Evolutionary conservation across 2,888 invertebrate genomes (phyloP).

Genomic region (Microplitis manilae): DNA sequence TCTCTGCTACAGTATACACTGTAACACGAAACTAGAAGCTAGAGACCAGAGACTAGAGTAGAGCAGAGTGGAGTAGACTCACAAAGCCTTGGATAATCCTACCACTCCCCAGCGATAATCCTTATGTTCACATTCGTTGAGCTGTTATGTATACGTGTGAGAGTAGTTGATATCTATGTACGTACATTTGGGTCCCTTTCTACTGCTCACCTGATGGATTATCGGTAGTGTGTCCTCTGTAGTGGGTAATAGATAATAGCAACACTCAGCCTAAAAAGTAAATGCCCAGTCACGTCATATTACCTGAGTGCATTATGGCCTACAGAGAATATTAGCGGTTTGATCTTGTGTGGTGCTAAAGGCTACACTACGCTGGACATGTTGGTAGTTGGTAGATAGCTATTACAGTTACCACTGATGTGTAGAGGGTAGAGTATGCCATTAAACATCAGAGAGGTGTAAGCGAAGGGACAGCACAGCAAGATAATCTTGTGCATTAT

Average conservation of each 20-base stretch:
- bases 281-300: background rate
- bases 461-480: background rate
- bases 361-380: background rate
- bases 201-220: background rate
- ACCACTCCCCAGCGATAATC: constrained; percentile 69
- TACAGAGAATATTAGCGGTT: background rate
- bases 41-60: constrained; percentile 13
- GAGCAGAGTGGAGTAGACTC: constrained; percentile 25
- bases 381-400: background rate
- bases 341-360: background rate
- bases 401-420: too few species aligned
- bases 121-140: constrained; percentile 49
- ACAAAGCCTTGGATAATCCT: constrained; percentile 66
- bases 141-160: background rate
- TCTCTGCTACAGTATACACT: background rate
- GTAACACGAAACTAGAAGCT: background rate
- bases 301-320: background rate
- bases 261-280: background rate
- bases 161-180: background rate
- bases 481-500: constrained; percentile 7
- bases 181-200: background rate
- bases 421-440: background rate
- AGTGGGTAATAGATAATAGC: background rate
- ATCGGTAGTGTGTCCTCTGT: background rate
- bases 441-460: background rate